Conservation (phyloP, 1,140 invertebrate species). For the Drosophila persimilis region DNA sequence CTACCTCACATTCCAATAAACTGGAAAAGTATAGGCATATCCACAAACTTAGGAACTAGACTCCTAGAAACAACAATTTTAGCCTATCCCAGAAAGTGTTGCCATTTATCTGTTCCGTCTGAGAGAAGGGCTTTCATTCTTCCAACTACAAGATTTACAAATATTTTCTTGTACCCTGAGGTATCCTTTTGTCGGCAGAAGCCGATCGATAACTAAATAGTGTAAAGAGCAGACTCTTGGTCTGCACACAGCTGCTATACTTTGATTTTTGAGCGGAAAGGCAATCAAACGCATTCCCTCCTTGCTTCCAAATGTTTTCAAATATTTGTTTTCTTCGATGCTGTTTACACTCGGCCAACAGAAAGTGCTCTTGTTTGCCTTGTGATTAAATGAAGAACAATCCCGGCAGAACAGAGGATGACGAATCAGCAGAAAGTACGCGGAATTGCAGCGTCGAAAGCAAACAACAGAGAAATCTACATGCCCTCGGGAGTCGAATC, state of each 20-base stretch:
- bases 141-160: too few relatives aligned
- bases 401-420: slow-evolving; percentile 7
- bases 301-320: slow-evolving; percentile 43
- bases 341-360: slow-evolving; percentile 65
- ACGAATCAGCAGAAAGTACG: slow-evolving; percentile 28
- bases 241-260: slow-evolving; percentile 28
- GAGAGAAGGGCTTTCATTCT: too few relatives aligned
- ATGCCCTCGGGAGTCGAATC: too few relatives aligned
- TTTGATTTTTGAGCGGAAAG: slow-evolving; percentile 25
- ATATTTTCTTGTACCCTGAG: too few relatives aligned
- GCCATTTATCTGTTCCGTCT: too few relatives aligned
- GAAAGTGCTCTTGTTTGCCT: slow-evolving; percentile 46
- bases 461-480: slow-evolving; percentile 18
- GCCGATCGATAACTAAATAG: too few relatives aligned
- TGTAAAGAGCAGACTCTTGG: slow-evolving; percentile 2
- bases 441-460: slow-evolving; percentile 45
- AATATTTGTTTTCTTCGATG: slow-evolving; percentile 65
- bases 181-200: too few relatives aligned
- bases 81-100: too few relatives aligned
- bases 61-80: too few relatives aligned
- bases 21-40: too few relatives aligned
- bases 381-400: slow-evolving; percentile 48
- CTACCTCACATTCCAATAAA: too few relatives aligned
- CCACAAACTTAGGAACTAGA: too few relatives aligned
- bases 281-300: slow-evolving; percentile 12